Conservation (phyloP, 2,888 invertebrate genomes). For the Dasypogon diadema region DNA sequence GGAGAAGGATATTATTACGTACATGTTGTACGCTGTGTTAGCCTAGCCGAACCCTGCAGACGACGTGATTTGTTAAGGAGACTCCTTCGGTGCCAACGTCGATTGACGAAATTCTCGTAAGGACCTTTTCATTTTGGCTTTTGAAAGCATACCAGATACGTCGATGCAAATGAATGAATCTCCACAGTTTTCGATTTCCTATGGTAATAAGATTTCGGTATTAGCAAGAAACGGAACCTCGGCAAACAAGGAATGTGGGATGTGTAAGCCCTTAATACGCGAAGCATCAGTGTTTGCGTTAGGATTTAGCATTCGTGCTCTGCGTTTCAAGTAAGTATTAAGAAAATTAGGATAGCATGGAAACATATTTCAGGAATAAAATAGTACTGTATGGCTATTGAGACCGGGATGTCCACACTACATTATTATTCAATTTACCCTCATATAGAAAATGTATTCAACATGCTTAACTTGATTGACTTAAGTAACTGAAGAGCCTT, state of each 20-base stretch:
- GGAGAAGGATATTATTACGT: slow-evolving; percentile 4
- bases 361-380: too few relatives aligned
- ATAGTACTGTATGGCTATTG: too few relatives aligned
- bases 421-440: too few relatives aligned
- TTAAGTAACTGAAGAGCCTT: too few relatives aligned
- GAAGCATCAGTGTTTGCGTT: neutral
- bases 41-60: slow-evolving; percentile 16
- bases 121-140: neutral
- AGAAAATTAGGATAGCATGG: slow-evolving; percentile 1
- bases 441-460: too few relatives aligned
- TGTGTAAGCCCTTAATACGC: neutral
- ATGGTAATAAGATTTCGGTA: slow-evolving; percentile 37
- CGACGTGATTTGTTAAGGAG: slow-evolving; percentile 27
- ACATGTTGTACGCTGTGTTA: slow-evolving; percentile 16
- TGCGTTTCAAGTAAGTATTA: slow-evolving; percentile 16
- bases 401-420: too few relatives aligned
- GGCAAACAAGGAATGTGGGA: slow-evolving; percentile 2
- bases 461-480: too few relatives aligned
- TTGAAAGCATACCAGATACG: neutral
- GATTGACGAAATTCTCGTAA: slow-evolving; percentile 4
- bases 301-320: slow-evolving; percentile 15
- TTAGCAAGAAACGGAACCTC: slow-evolving; percentile 5
- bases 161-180: slow-evolving; percentile 40
- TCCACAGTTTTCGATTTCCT: slow-evolving; percentile 39
- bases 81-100: neutral